Percentiles rank a stretch among this genome's conserved stretches.
These are phyloP conservation scores for Lophura nycthemera DNA, from an alignment of 2,113 vertebrate genomes.

Conservation along the genomic window DNA sequence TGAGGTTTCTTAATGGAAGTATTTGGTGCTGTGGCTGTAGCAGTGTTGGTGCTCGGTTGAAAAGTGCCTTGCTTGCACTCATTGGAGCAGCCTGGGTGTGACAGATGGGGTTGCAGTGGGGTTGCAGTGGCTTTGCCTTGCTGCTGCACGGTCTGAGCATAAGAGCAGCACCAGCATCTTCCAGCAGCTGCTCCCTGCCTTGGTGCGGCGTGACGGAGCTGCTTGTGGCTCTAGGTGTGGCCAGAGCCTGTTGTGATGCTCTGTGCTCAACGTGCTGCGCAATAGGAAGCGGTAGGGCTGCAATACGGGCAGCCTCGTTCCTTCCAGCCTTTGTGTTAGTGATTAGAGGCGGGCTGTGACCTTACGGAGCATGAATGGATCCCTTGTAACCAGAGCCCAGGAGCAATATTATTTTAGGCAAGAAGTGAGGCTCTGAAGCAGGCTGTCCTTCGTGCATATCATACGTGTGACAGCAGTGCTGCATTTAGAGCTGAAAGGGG, in stretches of 20 bases:
- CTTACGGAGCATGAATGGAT: not conserved
- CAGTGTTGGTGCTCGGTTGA: rapidly evolving
- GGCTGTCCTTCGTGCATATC: not conserved
- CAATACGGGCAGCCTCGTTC: not conserved
- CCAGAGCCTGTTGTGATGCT: not conserved
- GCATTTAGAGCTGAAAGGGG: conserved; percentile 58
- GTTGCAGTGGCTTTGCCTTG: not conserved
- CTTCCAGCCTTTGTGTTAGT: not conserved
- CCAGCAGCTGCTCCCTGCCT: not conserved
- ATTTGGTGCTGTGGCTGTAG: rapidly evolving
- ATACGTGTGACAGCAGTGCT: conserved; percentile 50
- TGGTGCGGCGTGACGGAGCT: not conserved
- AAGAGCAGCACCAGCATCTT: not conserved
- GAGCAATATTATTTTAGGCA: conserved; percentile 36
- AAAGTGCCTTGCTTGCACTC: not conserved
- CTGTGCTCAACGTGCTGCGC: not conserved
- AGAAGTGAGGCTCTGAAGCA: conserved; percentile 3
- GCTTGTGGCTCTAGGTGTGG: not conserved
- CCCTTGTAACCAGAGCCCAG: not conserved
- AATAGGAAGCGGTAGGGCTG: not conserved
- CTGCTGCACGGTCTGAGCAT: not conserved
- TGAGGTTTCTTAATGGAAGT: not conserved
- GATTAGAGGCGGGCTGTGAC: not conserved
- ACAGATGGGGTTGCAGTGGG: too few relatives aligned
- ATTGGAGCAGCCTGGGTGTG: too few relatives aligned